A percentile compares a stretch with the other conserved stretches of the same genome.
Conservation (phyloP, 2,797 vertebrate species). For the Emys orbicularis region DNA sequence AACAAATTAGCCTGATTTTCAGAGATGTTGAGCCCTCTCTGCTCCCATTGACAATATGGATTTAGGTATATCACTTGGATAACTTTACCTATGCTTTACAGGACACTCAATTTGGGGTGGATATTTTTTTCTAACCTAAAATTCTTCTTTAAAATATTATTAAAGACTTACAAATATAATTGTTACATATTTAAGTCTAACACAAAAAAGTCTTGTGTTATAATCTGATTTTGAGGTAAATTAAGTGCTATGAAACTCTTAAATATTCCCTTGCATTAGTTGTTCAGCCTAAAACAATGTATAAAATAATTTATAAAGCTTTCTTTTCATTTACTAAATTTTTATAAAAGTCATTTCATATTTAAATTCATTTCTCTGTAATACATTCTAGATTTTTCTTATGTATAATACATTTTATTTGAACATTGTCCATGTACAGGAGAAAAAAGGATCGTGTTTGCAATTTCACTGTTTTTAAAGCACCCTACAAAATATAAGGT, state of each 20-base stretch:
- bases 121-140: neutral
- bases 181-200: neutral
- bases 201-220: neutral
- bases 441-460: neutral
- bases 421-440: neutral
- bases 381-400: neutral
- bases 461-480: neutral
- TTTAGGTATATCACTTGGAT: neutral
- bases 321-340: neutral
- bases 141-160: neutral
- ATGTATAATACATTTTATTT: constrained; percentile 12
- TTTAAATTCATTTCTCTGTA: constrained; percentile 15
- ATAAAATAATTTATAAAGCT: neutral
- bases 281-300: neutral
- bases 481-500: neutral
- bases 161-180: neutral
- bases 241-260: neutral
- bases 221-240: neutral
- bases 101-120: neutral
- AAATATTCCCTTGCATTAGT: neutral
- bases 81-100: neutral
- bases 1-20: neutral
- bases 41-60: neutral
- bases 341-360: neutral
- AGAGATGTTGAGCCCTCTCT: neutral